Evolutionary conservation across 2,888 invertebrate genomes (phyloP), one percentile per base, ranked within the genome.

Genomic region (Ceraclea dissimilis): DNA sequence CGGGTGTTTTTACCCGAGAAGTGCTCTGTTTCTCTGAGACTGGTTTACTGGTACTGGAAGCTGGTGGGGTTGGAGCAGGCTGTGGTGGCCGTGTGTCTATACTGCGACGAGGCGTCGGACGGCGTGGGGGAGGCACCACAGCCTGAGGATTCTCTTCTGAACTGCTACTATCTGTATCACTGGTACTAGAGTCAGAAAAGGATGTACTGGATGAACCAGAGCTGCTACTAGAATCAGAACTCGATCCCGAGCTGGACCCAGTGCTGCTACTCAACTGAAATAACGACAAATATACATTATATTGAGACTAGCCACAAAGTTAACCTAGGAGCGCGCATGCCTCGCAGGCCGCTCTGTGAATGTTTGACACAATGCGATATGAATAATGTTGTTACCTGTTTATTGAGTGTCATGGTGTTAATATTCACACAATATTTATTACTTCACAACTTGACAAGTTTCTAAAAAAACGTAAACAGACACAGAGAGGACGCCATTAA

Each of bases 181-280:
- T 1, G 75, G 72, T 8, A 71, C 65, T 59, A 43, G 57, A 57
- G 21, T 81, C 85, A 2, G 85, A 84, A 43, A 82, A 87, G 0
- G 86, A 85, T 54, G 82, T 83, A 59, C 83, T 84, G 0, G 86
- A 82, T 0, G 84, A 84, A 57, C 84, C 84, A 39, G 82, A 85
- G 64, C 86, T 82, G 56, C 81, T 81, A 65, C 81, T 86, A 0
- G 83, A 86, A 63, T 84, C 87, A 1, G 87, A 85, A 2, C 81
- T 76, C 10, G 84, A 82, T 5, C 79, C 84, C 26, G 86, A 83
- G 64, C 81, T 81, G 58, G 82, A 81, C 63, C 83, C 84, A 16
- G 82, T 80, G 63, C 79, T 80, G 61, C 76, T 78, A 63, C 79
- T 79, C 22, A 75, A 75, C 75, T 76, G 65, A 31, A 72, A 71